Evolutionary conservation across 2,797 vertebrate species (phyloP).

Genomic region (Vespertilio murinus): DNA sequence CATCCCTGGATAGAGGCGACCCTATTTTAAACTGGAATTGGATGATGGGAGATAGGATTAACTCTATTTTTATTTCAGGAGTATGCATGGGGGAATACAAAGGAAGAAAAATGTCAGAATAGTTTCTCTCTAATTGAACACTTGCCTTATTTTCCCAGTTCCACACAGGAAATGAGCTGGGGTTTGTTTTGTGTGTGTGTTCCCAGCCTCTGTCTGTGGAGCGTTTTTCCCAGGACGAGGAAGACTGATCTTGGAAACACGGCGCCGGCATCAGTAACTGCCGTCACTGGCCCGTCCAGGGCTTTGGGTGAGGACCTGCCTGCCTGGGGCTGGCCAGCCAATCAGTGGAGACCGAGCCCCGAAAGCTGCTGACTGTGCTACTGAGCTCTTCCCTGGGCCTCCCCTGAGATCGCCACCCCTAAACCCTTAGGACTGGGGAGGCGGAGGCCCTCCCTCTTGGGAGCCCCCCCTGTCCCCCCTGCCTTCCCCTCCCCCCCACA

Average conservation of each 20-base stretch:
- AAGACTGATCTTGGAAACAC: background rate
- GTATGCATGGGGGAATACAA: background rate
- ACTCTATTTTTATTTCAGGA: slow-evolving; percentile 23
- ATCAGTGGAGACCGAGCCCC: too few relatives aligned
- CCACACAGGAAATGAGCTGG: background rate
- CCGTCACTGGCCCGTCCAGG: background rate
- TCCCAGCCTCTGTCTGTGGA: background rate
- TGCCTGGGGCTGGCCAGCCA: too few relatives aligned
- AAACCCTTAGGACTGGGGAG: too few relatives aligned
- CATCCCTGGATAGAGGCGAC: background rate
- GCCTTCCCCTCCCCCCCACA: too few relatives aligned
- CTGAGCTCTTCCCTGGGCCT: too few relatives aligned
- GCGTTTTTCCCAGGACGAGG: background rate
- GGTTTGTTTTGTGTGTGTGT: slow-evolving; percentile 1
- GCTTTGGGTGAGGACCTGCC: too few relatives aligned
- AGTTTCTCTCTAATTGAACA: background rate
- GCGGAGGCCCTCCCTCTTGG: too few relatives aligned
- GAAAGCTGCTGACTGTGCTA: too few relatives aligned
- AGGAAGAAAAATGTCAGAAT: background rate
- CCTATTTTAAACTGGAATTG: slow-evolving; percentile 26
- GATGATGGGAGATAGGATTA: background rate
- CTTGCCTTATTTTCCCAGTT: slow-evolving; percentile 18
- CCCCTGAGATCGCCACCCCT: too few relatives aligned
- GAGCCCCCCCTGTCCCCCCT: too few relatives aligned
- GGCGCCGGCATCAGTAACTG: background rate